These are phyloP conservation scores for Paraplagusia blochii DNA, from an alignment of 2,113 vertebrate species.

Conservation along the genomic window DNA sequence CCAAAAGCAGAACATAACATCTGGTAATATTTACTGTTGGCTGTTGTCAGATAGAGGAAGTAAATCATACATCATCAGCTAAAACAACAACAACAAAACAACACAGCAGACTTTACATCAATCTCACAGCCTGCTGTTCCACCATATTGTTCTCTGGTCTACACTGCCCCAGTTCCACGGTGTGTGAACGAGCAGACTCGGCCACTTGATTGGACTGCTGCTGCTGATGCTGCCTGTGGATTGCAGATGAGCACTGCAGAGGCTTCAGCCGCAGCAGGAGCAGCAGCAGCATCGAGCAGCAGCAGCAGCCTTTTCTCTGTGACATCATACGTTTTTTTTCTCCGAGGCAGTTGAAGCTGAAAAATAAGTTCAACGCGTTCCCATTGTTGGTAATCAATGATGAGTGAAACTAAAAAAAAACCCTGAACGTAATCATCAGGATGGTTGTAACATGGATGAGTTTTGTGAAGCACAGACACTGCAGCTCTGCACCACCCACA, in stretches of 20 bases:
- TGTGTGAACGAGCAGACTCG: neutral
- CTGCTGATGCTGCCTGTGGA: neutral
- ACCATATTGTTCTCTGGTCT: too few species aligned
- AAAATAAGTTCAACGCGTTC: constrained; percentile 20
- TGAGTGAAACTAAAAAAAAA: constrained; percentile 6
- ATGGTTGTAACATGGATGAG: constrained; percentile 6
- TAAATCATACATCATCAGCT: too few species aligned
- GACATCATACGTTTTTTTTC: neutral
- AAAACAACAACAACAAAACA: too few species aligned
- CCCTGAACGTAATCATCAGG: constrained; percentile 28
- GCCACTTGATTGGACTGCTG: neutral
- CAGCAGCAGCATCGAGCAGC: neutral
- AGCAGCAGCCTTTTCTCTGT: neutral
- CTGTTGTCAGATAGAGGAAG: too few species aligned
- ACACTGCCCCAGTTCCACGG: neutral
- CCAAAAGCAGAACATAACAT: too few species aligned
- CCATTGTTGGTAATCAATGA: constrained; percentile 37
- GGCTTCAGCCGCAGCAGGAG: neutral
- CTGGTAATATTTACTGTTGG: too few species aligned
- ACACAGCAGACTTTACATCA: too few species aligned
- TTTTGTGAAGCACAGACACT: constrained; percentile 21
- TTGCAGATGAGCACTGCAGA: neutral
- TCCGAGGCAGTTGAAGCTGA: neutral
- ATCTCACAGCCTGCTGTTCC: too few species aligned
- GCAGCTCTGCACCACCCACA: constrained; percentile 18